Conservation (phyloP, 2,888 invertebrate genomes). For the Thyatira batis region DNA sequence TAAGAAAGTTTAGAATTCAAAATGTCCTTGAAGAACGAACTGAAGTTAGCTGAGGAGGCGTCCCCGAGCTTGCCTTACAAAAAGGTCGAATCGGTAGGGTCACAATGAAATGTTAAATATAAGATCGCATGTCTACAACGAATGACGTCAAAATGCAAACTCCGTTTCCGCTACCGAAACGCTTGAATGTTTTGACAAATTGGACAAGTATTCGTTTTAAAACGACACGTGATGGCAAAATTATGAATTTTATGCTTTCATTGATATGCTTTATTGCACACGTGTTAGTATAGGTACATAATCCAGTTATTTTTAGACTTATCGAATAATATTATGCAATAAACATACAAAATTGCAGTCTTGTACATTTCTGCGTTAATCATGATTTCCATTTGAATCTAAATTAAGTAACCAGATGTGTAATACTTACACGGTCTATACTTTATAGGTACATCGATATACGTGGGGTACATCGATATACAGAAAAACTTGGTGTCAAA, state of each 20-base stretch:
- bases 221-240: slow-evolving; percentile 18
- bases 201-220: slow-evolving; percentile 32
- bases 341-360: too few species aligned
- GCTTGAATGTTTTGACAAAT: slow-evolving; percentile 41
- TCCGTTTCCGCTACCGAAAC: slow-evolving; percentile 49
- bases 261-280: neutral
- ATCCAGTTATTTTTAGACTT: too few species aligned
- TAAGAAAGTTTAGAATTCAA: slow-evolving; percentile 6
- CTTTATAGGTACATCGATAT: too few species aligned
- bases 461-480: too few species aligned
- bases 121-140: slow-evolving; percentile 67
- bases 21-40: slow-evolving; percentile 35
- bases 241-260: slow-evolving; percentile 1
- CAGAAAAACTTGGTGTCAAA: too few species aligned
- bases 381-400: too few species aligned
- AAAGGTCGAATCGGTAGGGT: slow-evolving; percentile 59
- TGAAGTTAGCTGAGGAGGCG: slow-evolving; percentile 21
- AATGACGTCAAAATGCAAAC: slow-evolving; percentile 62
- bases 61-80: slow-evolving; percentile 39
- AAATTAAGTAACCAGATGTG: too few species aligned
- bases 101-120: slow-evolving; percentile 72
- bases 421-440: too few species aligned
- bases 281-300: too few species aligned
- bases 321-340: too few species aligned
- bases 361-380: too few species aligned